Base-by-base conservation (phyloP, 2,113 vertebrate genomes). In the Sphyrna mokarran region DNA sequence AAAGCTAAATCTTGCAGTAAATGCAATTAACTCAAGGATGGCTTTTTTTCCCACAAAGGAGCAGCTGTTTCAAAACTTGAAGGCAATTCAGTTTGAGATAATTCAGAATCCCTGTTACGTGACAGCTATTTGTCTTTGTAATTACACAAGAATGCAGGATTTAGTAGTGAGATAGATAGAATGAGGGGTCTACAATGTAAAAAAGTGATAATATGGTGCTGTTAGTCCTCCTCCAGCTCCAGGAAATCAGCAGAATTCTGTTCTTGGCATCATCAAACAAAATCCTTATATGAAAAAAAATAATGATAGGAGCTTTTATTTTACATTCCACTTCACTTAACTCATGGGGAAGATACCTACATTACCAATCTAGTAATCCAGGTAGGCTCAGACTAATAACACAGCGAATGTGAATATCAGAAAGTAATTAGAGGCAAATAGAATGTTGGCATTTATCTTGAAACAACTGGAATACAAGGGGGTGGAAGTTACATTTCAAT, bases 1-100 rank as follows among this genome's bases (percentile, higher is more conserved):
- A 68, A 95, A 95, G 54, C 48, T 29, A 61, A 54, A 90, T 33
- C 14, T 90, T 90, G 40, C 16, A 40, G n/a, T 69, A 54, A 72
- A 7, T 29, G 14, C 23, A 54, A 48, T 11, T 54, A 72, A 95
- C 29, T 94, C 23, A 43, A 94, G 11, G 66, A 40, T 43, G 2
- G 11, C 72, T 95, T 69, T 72, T 72, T 48, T 22, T 72, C 69
- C 48, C 48, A 54, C 48, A 76, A 72, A 23, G 69, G 69, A 95
- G 94, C 94, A 95, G 94, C 94, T 95, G 69, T 54, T 72, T 72
- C 68, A 95, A 95, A 54, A 72, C 23, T 95, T 95, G 37, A 72
- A 58, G 43, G 14, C 68, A 48, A 22, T 48, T 72, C 23, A 48
- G 10, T 95, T 95, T 95, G 69, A 7, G 69, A 72, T 70, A 40